Evolutionary conservation across 2,888 invertebrate genomes (phyloP), one percentile per base, ranked within the genome.

Genomic region (Andrena minutula): DNA sequence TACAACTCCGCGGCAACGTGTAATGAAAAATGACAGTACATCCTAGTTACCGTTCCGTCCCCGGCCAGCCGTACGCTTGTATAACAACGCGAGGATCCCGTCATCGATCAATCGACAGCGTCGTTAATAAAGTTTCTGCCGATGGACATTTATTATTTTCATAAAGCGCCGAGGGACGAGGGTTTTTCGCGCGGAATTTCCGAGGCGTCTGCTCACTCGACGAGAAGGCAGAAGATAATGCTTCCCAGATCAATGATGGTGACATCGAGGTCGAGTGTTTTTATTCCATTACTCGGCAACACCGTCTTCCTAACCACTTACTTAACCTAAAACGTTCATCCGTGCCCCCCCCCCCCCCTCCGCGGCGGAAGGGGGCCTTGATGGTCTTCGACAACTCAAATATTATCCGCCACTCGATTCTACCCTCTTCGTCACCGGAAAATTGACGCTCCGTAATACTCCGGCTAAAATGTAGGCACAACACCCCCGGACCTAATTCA

Each of bases 251-350:
- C 80, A 72, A 79, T 79, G 85, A 69, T 76, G 79, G 65, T 85
- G 88, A 90, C 90, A 90, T 90, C 86, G 87, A 79, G 90, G 91
- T 92, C 90, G 91, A 93, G 93, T 93, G 93, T 93, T 93, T 93
- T 93, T 93, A 93, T 93, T 93, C 93, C 93, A 93, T 93, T 93
- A 93, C 91, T 88, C 86, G 73, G 86, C 84, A 75, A 80, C 84
- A 80, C 82, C 88, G 89, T 89, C 89, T 92, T 92, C 92, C 92
- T 92, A 92, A 93, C 92, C 92, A 92, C 92, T 92, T 92, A 92
- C 89, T 90, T 88, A 86, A 90, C 86, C 91, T 85, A 84, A 87
- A 83, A 88, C 87, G 88, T 89, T 87, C 88, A 83, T 79, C 87
- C 88, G 76, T 74, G 72, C 65, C 84, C 84, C 69, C 78, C 76